Percentiles rank a stretch among this genome's conserved stretches.
Conservation (phyloP, 2,113 vertebrate species). For the Xyliphius kryptos region DNA sequence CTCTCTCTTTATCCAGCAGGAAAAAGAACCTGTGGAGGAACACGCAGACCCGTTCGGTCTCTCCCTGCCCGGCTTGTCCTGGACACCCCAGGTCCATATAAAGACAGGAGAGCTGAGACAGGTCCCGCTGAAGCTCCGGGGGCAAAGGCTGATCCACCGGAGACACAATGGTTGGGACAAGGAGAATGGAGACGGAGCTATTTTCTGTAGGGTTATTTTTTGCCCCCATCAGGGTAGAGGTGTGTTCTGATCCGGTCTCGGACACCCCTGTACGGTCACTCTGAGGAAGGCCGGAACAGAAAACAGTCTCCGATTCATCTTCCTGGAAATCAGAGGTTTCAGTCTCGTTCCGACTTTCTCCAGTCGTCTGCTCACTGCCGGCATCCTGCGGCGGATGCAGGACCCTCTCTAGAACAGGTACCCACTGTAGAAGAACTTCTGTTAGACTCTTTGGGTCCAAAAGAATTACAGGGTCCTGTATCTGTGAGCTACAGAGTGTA, state of each 20-base stretch:
- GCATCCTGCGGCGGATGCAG: slow-evolving; percentile 53
- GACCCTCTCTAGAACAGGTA: slow-evolving; percentile 68
- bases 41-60: slow-evolving; percentile 48
- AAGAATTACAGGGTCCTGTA: slow-evolving; percentile 81
- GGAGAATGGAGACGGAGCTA: not conserved
- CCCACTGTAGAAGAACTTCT: slow-evolving; percentile 73
- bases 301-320: slow-evolving; percentile 24
- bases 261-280: slow-evolving; percentile 17
- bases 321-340: slow-evolving; percentile 38
- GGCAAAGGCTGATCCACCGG: slow-evolving; percentile 54
- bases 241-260: slow-evolving; percentile 23
- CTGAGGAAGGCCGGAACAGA: slow-evolving; percentile 24
- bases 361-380: slow-evolving; percentile 3
- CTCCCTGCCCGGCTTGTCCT: slow-evolving; percentile 25
- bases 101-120: slow-evolving; percentile 72
- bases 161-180: slow-evolving; percentile 16
- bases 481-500: slow-evolving; percentile 64
- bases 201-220: slow-evolving; percentile 23
- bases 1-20: slow-evolving; percentile 79
- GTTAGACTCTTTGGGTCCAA: slow-evolving; percentile 70
- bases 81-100: slow-evolving; percentile 79
- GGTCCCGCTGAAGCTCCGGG: slow-evolving; percentile 58
- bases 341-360: slow-evolving; percentile 32
- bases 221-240: slow-evolving; percentile 19
- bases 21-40: slow-evolving; percentile 84